Conservation (phyloP, 2,888 invertebrate species). For the Bimastos eiseni region DNA sequence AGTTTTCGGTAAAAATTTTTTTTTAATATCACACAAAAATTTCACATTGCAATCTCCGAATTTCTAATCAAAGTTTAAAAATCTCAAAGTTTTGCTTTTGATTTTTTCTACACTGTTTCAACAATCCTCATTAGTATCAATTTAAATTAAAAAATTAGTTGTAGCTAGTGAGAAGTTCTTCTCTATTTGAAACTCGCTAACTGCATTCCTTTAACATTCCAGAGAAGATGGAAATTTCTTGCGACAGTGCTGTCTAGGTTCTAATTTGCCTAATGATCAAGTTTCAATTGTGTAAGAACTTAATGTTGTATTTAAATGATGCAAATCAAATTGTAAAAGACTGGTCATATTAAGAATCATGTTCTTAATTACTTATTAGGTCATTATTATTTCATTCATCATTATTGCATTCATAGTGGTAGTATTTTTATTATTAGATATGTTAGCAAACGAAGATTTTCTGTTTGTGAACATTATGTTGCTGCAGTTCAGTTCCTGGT, state of each 20-base stretch:
- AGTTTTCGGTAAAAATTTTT: background rate
- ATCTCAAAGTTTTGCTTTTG: background rate
- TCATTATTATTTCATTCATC: background rate
- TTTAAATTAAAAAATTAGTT: background rate
- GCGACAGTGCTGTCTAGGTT: background rate
- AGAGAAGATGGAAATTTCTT: conserved; percentile 13
- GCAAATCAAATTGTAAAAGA: background rate
- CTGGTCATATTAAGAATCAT: background rate
- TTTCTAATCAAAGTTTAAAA: background rate
- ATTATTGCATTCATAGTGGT: background rate
- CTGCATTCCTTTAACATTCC: background rate
- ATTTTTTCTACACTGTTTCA: background rate
- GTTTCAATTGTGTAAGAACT: background rate
- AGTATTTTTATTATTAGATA: background rate
- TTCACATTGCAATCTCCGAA: background rate
- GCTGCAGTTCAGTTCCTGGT: background rate
- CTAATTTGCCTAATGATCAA: background rate
- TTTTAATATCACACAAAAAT: background rate
- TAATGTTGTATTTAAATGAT: background rate
- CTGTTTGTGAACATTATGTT: background rate
- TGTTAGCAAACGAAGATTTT: background rate
- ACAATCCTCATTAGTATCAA: background rate
- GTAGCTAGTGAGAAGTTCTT: background rate
- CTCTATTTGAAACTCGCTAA: background rate
- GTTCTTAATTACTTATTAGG: background rate